A percentile compares a stretch with the other conserved stretches of the same genome.
Evolutionary conservation across 2,113 vertebrate genomes (phyloP).

Genomic region (Hydrolagus affinis): DNA sequence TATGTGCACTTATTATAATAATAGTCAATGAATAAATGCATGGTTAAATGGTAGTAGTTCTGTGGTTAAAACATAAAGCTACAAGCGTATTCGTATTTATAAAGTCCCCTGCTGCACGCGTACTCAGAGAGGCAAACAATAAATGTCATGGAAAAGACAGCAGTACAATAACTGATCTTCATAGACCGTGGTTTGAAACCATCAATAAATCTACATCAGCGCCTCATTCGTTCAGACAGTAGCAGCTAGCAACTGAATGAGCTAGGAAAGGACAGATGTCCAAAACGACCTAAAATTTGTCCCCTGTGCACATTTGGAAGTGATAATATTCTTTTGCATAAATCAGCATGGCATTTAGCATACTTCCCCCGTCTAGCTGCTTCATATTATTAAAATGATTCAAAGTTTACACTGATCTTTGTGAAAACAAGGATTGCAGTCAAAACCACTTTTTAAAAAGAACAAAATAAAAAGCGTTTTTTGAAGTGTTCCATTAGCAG

Average conservation of each 20-base stretch:
- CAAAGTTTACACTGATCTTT: neutral
- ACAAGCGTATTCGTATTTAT: neutral
- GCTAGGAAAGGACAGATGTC: constrained; percentile 28
- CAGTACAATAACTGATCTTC: constrained; percentile 23
- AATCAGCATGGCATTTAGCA: neutral
- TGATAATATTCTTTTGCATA: constrained; percentile 27
- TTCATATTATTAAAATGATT: constrained; percentile 1
- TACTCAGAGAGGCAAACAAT: neutral
- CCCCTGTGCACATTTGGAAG: constrained; percentile 29
- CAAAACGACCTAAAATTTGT: constrained; percentile 23
- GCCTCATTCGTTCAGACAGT: constrained; percentile 20
- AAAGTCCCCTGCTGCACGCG: constrained; percentile 17
- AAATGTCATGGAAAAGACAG: constrained; percentile 20
- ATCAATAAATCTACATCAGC: constrained; percentile 30
- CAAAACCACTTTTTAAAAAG: neutral
- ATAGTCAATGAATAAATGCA: constrained; percentile 5
- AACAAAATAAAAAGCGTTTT: no score
- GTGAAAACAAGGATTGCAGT: neutral
- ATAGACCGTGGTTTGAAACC: neutral
- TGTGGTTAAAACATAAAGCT: neutral
- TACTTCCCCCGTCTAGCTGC: neutral
- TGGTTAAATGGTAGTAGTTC: constrained; percentile 13
- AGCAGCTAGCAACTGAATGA: constrained; percentile 15
- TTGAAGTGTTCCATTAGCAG: neutral
- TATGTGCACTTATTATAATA: neutral